Conservation (phyloP, 2,113 vertebrate species). For the Girardinichthys multiradiatus region DNA sequence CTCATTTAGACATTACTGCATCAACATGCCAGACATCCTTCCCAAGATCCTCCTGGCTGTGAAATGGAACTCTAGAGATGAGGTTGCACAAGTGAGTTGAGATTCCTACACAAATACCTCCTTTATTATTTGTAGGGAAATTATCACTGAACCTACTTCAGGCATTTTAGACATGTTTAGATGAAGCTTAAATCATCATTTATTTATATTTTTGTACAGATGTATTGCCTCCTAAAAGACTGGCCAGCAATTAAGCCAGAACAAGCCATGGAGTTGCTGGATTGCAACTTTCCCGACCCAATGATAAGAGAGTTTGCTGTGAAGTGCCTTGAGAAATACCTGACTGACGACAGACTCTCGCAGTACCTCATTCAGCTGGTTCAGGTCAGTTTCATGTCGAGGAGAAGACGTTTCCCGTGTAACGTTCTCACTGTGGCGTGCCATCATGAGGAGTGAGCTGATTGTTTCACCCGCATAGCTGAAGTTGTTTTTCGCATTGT, state of each 20-base stretch:
- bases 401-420: neutral
- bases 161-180: too few relatives aligned
- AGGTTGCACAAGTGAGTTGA: constrained; percentile 90
- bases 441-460: neutral
- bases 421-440: neutral
- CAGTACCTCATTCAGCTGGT: constrained; percentile 98
- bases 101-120: constrained; percentile 21
- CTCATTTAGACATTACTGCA: constrained; percentile 87
- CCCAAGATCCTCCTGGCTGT: constrained; percentile 96
- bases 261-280: constrained; percentile 97
- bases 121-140: constrained; percentile 20
- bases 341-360: constrained; percentile 97
- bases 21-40: constrained; percentile 94
- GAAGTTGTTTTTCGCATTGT: constrained; percentile 29
- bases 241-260: constrained; percentile 98
- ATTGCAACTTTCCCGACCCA: constrained; percentile 97
- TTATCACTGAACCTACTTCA: neutral
- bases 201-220: constrained; percentile 74
- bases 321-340: constrained; percentile 94
- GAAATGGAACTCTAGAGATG: constrained; percentile 99
- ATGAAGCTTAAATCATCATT: too few relatives aligned
- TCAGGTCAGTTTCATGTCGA: constrained; percentile 83
- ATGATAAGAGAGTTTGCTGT: constrained; percentile 98
- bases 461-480: neutral
- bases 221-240: constrained; percentile 98